A percentile compares a stretch with the other conserved stretches of the same genome.
phyloP scores from a whole-genome alignment of 64 coral and sea anemone species.

The Porites australiensis region DNA sequence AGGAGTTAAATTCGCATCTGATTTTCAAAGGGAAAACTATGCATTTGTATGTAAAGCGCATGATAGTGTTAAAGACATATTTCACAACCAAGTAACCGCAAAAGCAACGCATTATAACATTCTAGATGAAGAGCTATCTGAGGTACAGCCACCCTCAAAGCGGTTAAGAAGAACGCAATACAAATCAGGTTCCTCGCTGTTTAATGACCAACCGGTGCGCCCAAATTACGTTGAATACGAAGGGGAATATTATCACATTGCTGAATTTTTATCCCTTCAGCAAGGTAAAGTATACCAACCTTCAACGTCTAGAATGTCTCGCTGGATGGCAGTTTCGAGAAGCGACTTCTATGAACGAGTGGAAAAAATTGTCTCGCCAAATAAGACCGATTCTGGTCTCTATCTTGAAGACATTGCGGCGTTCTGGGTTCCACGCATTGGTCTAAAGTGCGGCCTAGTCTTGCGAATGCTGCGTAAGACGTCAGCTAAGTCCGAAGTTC shows the following conservation, averaged over 20 bases:
- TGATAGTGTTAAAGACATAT: neutral
- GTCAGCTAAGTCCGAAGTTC: too few relatives aligned
- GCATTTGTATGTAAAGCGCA: constrained; percentile 19
- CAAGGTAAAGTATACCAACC: constrained; percentile 48
- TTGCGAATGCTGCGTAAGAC: too few relatives aligned
- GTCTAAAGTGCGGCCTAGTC: constrained; percentile 1
- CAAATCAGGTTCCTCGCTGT: neutral
- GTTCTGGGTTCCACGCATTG: constrained; percentile 32
- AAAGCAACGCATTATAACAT: too few relatives aligned
- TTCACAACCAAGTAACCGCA: neutral
- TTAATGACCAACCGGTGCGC: neutral
- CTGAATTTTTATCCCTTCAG: constrained; percentile 40
- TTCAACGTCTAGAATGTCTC: neutral
- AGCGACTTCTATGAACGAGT: constrained; percentile 62
- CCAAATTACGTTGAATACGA: neutral
- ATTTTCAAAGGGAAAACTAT: too few relatives aligned
- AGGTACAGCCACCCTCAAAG: neutral
- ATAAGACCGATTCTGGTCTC: neutral
- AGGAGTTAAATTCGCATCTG: too few relatives aligned
- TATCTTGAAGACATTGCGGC: constrained; percentile 19
- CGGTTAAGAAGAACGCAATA: neutral
- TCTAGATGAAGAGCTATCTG: neutral
- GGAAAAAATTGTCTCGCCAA: too few relatives aligned
- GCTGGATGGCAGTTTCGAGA: too few relatives aligned
- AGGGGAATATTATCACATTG: constrained; percentile 1